These are phyloP conservation scores for Podarcis lilfordi DNA, from an alignment of 2,797 vertebrate species.

Conservation along the genomic window DNA sequence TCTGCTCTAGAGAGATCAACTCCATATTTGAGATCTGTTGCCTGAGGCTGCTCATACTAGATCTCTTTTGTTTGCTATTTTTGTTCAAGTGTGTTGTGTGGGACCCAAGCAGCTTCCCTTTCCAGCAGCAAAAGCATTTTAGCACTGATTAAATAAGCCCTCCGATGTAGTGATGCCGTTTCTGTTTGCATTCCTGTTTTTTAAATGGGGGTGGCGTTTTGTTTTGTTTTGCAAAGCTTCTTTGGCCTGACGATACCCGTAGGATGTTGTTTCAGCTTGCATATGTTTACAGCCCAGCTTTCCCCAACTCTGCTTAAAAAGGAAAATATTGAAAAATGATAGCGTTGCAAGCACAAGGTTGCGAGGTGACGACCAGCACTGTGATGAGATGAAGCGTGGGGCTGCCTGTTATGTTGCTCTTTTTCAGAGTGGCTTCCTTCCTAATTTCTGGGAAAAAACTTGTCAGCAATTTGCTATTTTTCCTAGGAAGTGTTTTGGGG, in stretches of 20 bases:
- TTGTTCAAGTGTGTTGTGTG: not conserved
- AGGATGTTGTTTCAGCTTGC: not conserved
- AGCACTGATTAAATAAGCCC: not conserved
- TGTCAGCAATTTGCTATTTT: conserved; percentile 63
- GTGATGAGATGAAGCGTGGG: not conserved
- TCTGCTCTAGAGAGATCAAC: too few species aligned
- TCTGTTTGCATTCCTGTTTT: not conserved
- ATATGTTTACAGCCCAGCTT: conserved; percentile 7
- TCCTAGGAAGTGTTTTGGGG: conserved; percentile 64
- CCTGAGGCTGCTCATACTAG: not conserved
- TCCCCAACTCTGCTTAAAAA: conserved; percentile 9
- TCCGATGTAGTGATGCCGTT: not conserved
- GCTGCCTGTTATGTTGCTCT: conserved; percentile 27
- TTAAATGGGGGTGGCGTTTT: too few species aligned
- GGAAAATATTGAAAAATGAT: not conserved
- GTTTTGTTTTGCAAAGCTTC: not conserved
- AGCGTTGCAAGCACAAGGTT: conserved; percentile 33
- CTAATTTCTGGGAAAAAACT: conserved; percentile 59
- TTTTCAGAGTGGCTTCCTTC: conserved; percentile 22
- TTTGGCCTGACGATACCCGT: not conserved
- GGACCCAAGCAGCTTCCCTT: not conserved
- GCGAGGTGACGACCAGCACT: conserved; percentile 19
- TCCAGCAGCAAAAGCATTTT: not conserved
- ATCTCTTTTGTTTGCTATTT: not conserved
- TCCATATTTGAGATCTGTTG: not conserved